Conservation (phyloP, 2,113 vertebrate species). For the Gymnarchus niloticus region DNA sequence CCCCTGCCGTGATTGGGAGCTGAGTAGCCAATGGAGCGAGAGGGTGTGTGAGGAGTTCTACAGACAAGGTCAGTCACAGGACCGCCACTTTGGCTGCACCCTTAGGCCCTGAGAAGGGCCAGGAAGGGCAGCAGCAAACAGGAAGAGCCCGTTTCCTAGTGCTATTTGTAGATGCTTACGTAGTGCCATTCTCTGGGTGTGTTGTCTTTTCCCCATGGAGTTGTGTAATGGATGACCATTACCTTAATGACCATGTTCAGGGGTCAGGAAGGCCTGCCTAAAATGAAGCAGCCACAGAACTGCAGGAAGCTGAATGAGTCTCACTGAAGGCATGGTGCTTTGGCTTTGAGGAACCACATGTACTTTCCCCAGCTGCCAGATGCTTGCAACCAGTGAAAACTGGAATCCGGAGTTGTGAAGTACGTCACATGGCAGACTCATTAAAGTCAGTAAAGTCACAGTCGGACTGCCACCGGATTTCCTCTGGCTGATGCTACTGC, state of each 20-base stretch:
- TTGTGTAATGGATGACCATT: not conserved
- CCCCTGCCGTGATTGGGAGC: conserved; percentile 74
- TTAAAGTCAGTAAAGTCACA: no score
- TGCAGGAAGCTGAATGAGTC: not conserved
- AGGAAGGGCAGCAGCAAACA: conserved; percentile 26
- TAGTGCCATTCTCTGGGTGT: conserved; percentile 2
- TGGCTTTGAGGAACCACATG: no score
- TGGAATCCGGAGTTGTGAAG: no score
- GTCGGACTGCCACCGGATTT: no score
- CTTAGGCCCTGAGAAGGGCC: not conserved
- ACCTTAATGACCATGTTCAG: not conserved
- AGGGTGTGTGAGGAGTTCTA: conserved; percentile 82
- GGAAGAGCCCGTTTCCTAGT: conserved; percentile 26
- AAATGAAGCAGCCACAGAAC: not conserved
- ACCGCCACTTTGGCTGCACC: not conserved
- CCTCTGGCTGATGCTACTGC: no score
- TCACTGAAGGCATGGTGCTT: not conserved
- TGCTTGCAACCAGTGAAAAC: not conserved
- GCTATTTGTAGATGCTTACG: not conserved
- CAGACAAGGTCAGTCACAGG: conserved; percentile 60
- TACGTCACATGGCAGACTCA: no score
- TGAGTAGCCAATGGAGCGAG: conserved; percentile 79
- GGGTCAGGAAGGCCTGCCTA: not conserved
- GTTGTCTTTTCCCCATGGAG: not conserved
- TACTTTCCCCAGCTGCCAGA: not conserved